Evolutionary conservation across 2,797 vertebrate species (phyloP).

Genomic region (Prunella strophiata): DNA sequence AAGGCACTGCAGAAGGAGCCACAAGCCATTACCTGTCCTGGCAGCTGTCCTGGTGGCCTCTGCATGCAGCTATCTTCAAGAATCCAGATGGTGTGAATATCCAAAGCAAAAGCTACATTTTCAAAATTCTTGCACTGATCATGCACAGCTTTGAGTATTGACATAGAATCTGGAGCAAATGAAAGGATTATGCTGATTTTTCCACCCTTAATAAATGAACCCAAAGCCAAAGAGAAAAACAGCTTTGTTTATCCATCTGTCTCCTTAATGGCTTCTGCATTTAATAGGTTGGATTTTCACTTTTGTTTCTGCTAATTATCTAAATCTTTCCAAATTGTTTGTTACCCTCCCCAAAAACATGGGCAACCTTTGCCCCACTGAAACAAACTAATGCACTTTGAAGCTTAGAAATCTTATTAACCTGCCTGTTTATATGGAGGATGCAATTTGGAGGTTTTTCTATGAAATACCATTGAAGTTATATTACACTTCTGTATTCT

Average conservation of each 20-base stretch:
- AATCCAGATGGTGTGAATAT: background rate
- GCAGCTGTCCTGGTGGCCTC: background rate
- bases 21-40: background rate
- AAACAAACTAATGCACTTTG: background rate
- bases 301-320: slow-evolving; percentile 58
- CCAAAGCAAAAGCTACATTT: background rate
- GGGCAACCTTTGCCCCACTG: background rate
- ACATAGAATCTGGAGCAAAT: background rate
- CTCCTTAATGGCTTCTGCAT: slow-evolving; percentile 18
- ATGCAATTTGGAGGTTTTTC: background rate
- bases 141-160: background rate
- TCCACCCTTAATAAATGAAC: background rate
- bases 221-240: slow-evolving; percentile 14
- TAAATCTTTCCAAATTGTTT: slow-evolving; percentile 52
- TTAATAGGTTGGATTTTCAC: slow-evolving; percentile 45
- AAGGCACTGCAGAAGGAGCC: background rate
- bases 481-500: background rate
- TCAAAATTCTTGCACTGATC: background rate
- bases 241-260: slow-evolving; percentile 60
- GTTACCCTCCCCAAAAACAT: slow-evolving; percentile 2
- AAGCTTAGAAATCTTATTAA: background rate
- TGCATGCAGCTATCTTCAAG: background rate
- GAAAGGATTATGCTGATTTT: slow-evolving; percentile 8
- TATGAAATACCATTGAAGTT: background rate
- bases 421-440: background rate